Evolutionary conservation across 1,140 invertebrate genomes (phyloP).

Genomic region (Cotesia chilonis): DNA sequence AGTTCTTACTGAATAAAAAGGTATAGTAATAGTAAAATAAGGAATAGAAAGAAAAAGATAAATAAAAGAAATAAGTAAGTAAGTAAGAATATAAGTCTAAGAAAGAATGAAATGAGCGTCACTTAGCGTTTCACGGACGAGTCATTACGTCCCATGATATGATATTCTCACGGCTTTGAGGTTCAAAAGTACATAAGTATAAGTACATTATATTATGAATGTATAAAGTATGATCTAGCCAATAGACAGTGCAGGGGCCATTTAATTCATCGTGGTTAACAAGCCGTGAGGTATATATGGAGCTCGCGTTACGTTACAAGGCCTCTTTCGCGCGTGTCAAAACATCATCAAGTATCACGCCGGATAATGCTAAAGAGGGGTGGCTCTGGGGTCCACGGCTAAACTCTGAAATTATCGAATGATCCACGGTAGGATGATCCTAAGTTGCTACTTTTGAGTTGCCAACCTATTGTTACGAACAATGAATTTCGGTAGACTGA

Average conservation of each 20-base stretch:
- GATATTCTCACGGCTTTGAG: constrained; percentile 59
- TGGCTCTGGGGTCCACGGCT: constrained; percentile 24
- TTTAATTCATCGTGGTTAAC: constrained; percentile 58
- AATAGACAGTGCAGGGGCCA: constrained; percentile 36
- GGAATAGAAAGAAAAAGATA: constrained; percentile 10
- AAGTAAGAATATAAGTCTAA: too few relatives aligned
- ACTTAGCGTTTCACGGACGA: constrained; percentile 54
- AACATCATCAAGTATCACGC: constrained; percentile 51
- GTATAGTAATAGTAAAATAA: constrained; percentile 18
- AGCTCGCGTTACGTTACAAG: constrained; percentile 34
- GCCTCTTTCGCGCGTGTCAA: constrained; percentile 61
- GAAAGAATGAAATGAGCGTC: constrained; percentile 37
- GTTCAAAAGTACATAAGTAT: constrained; percentile 2
- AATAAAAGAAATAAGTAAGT: constrained; percentile 19
- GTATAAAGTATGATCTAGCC: too few relatives aligned
- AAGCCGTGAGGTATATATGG: constrained; percentile 57
- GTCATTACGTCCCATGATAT: constrained; percentile 61
- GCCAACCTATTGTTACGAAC: constrained; percentile 52
- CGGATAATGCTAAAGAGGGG: constrained; percentile 12
- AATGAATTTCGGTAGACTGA: constrained; percentile 42
- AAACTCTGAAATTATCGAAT: constrained; percentile 63
- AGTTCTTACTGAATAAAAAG: constrained; percentile 8
- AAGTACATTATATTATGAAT: constrained; percentile 31
- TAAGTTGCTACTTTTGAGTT: constrained; percentile 40
- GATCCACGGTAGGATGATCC: constrained; percentile 58